Evolutionary conservation across 2,113 vertebrate species (phyloP), one percentile per base, ranked within the genome.

Genomic region (Sclerurus mexicanus): DNA sequence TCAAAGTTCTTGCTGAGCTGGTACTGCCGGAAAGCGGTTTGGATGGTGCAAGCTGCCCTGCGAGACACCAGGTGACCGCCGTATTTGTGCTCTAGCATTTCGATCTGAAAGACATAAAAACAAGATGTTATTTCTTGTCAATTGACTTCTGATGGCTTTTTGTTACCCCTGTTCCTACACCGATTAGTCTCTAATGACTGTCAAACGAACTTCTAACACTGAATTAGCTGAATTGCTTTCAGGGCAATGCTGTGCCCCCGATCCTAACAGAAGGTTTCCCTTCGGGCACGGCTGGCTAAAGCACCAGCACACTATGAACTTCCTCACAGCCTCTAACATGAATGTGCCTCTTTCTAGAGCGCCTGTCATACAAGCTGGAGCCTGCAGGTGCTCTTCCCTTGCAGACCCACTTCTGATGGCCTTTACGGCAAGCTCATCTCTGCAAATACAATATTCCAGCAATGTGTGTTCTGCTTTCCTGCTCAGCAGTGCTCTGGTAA

Each of bases 1-100:
- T 99, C 99, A 63, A 99, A 99, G 98, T 99, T 99, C 98, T 99
- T 99, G 98, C 99, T 99, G 95, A 99, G 99, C 98, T 99, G 99
- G 96, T 99, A 99, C 97, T 99, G 99, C 83, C 99, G 98, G 98
- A 99, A 99, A 6, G 99, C 99, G 1, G 99, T 99, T 97, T 99
- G 99, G 96, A 99, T 99, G 79, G 99, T 99, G 93, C 99, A 99
- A 42, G 99, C 99, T 28, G 99, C 99, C 24, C 99, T 97, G 68
- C 99, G 98, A 31, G 99, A 99, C 59, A 99, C 99, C 82, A 99
- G 97, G 91, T 99, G 99, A 67, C 99, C 99, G 14, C 99, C 99
- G 25, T 99, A 99, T 79, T 99, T 99, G 98, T 99, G 99, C 97
- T 99, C 99, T 98, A 99, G 95, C 98, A 99, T 99, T 98, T 99